Conservation (phyloP, 2,797 vertebrate species). For the Dendrocincla fuliginosa region DNA sequence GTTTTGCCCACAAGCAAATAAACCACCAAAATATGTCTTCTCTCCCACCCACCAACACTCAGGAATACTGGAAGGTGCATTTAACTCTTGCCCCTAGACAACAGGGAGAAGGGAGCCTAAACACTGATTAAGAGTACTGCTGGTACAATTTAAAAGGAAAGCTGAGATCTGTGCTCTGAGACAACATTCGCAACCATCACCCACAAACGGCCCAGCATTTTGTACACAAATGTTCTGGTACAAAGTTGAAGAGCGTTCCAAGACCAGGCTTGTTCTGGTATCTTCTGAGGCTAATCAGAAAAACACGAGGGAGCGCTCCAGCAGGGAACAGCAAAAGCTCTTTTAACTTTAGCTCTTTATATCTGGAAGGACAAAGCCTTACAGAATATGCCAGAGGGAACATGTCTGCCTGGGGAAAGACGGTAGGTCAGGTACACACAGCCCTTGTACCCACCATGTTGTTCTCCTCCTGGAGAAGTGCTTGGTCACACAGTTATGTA, state of each 20-base stretch:
- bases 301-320: background rate
- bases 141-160: background rate
- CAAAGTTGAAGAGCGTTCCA: constrained; percentile 12
- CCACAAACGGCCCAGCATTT: background rate
- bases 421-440: background rate
- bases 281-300: constrained; percentile 29
- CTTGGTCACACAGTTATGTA: background rate
- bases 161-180: background rate
- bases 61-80: background rate
- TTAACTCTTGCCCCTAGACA: background rate
- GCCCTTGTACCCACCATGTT: background rate
- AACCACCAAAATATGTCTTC: background rate
- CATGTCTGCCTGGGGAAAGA: background rate
- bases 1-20: background rate
- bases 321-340: background rate
- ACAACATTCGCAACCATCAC: background rate
- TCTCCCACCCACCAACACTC: background rate
- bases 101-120: background rate
- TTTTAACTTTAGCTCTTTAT: background rate
- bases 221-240: background rate
- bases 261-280: constrained; percentile 32
- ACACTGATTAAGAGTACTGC: background rate
- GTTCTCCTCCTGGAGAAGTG: background rate
- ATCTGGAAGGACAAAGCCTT: background rate
- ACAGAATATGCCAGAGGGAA: background rate